Conservation (phyloP, 2,113 vertebrate species). For the Heteronetta atricapilla region DNA sequence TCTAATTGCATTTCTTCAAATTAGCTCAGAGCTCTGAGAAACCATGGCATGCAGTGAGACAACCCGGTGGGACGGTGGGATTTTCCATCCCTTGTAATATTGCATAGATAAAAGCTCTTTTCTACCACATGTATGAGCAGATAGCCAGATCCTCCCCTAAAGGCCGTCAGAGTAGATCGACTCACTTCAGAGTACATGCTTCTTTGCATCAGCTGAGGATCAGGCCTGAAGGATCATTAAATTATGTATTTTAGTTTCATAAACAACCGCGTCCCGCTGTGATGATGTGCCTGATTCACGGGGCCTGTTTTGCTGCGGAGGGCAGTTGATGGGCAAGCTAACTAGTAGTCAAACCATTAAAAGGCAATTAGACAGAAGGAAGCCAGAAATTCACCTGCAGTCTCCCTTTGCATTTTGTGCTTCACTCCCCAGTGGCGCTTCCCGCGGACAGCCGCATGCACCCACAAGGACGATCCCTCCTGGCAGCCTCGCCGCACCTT, state of each 20-base stretch:
- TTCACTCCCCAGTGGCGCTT: not conserved
- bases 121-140: not conserved
- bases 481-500: not conserved
- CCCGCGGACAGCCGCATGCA: not conserved
- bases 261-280: not conserved
- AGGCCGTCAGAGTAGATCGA: not conserved
- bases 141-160: not conserved
- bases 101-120: not conserved
- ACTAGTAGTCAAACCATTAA: conserved; percentile 23
- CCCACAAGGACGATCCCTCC: not conserved
- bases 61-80: not conserved
- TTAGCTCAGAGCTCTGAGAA: conserved; percentile 33
- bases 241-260: not conserved
- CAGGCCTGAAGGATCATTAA: conserved; percentile 20
- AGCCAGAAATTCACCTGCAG: not conserved
- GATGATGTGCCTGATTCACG: not conserved
- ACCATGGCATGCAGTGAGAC: not conserved
- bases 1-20: conserved; percentile 30
- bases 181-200: not conserved
- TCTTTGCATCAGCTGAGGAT: not conserved
- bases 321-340: conserved; percentile 12
- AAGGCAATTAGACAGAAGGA: conserved; percentile 34
- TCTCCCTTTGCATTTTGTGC: not conserved
- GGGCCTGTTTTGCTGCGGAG: not conserved
- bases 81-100: conserved; percentile 9